Evolutionary conservation across 2,888 invertebrate species (phyloP).

Genomic region (Laspeyria flexula): DNA sequence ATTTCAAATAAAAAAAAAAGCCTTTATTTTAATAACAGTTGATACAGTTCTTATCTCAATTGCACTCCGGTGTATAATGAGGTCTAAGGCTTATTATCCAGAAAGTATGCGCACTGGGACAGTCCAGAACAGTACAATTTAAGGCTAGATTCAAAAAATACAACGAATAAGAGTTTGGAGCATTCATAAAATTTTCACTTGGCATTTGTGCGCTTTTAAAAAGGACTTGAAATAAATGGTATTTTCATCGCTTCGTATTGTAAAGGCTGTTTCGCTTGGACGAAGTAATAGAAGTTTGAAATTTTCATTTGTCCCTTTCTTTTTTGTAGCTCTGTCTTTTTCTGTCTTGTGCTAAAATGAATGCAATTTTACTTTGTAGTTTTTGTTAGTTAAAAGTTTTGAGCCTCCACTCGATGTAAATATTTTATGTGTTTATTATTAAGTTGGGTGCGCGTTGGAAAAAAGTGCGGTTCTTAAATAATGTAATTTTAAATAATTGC

Average conservation of each 20-base stretch:
- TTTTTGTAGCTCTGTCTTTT: constrained; percentile 7
- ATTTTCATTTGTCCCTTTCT: constrained; percentile 14
- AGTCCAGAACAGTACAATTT: constrained; percentile 49
- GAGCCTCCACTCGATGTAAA: constrained; percentile 4
- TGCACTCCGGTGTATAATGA: constrained; percentile 38
- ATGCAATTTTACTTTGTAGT: constrained; percentile 17
- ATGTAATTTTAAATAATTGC: too few relatives aligned
- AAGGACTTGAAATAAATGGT: constrained; percentile 43
- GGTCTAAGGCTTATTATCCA: constrained; percentile 41
- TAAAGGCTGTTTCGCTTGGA: constrained; percentile 18
- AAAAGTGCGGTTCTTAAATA: too few relatives aligned
- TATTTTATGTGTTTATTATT: constrained; percentile 2
- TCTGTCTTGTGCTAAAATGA: constrained; percentile 7
- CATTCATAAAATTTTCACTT: constrained; percentile 44
- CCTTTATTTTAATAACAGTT: constrained; percentile 36
- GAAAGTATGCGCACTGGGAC: constrained; percentile 55
- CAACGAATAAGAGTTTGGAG: constrained; percentile 36
- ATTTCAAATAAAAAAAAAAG: constrained; percentile 30
- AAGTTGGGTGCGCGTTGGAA: background rate
- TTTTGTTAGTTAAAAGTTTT: constrained; percentile 19
- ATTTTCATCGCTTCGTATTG: constrained; percentile 32
- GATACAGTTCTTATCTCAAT: constrained; percentile 32
- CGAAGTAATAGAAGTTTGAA: constrained; percentile 22
- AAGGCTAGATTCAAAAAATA: constrained; percentile 52
- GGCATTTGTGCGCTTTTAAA: constrained; percentile 37